A percentile compares a stretch with the other conserved stretches of the same genome.
Evolutionary conservation across 2,888 invertebrate genomes (phyloP).

Genomic region (Clepsis dumicolana): DNA sequence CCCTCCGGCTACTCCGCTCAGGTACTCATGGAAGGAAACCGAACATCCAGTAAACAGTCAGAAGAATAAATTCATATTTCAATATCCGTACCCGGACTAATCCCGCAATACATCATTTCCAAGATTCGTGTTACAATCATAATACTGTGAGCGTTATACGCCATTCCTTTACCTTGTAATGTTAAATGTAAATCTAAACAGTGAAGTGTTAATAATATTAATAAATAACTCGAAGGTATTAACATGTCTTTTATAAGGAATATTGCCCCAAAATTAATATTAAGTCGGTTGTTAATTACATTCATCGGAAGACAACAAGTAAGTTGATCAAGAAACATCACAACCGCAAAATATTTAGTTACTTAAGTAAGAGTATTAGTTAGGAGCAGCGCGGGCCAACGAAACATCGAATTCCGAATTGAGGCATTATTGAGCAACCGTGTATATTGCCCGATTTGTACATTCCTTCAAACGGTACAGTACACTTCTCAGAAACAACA

Average conservation of each 20-base stretch:
- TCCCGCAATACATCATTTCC: constrained; percentile 44
- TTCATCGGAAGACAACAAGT: constrained; percentile 76
- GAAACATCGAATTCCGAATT: constrained; percentile 46
- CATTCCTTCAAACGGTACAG: constrained; percentile 67
- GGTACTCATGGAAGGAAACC: constrained; percentile 75
- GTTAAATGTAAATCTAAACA: constrained; percentile 60
- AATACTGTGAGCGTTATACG: constrained; percentile 66
- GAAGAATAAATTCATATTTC: constrained; percentile 48
- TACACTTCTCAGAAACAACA: constrained; percentile 69
- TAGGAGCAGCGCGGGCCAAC: constrained; percentile 55
- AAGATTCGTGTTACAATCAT: constrained; percentile 54
- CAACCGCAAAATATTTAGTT: constrained; percentile 74
- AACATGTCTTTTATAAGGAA: constrained; percentile 84
- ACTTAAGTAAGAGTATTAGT: constrained; percentile 56
- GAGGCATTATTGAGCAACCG: constrained; percentile 70
- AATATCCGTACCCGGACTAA: constrained; percentile 49
- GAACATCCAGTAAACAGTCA: constrained; percentile 51
- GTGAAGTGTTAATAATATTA: constrained; percentile 64
- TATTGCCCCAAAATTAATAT: constrained; percentile 76
- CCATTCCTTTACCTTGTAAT: constrained; percentile 50
- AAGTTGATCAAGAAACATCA: constrained; percentile 71
- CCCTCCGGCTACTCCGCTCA: constrained; percentile 63
- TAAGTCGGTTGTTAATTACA: constrained; percentile 59
- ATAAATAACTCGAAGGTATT: constrained; percentile 62
- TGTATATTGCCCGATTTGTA: constrained; percentile 74